A percentile compares a stretch with the other conserved stretches of the same genome.
These are phyloP conservation scores for Chrysomallon squamiferum DNA, from an alignment of 1,140 invertebrate genomes.

Conservation along the genomic window DNA sequence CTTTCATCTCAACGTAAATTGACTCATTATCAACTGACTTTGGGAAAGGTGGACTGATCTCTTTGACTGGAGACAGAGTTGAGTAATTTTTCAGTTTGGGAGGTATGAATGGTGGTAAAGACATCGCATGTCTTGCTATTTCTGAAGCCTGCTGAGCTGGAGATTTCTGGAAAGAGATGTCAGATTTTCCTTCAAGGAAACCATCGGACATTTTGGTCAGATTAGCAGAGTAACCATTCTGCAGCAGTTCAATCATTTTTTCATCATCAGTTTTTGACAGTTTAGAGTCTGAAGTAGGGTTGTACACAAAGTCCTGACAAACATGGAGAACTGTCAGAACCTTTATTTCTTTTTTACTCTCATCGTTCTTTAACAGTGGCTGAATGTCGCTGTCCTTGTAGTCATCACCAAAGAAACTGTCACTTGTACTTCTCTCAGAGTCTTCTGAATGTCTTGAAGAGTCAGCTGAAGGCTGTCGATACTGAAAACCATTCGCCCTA, in stretches of 20 bases:
- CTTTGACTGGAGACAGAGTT: slow-evolving; percentile 49
- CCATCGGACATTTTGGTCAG: slow-evolving; percentile 21
- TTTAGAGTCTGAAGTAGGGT: neutral
- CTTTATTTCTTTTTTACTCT: slow-evolving; percentile 23
- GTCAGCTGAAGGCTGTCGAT: too few relatives aligned
- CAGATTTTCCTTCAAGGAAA: slow-evolving; percentile 20
- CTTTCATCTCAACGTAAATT: slow-evolving; percentile 33
- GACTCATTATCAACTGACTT: slow-evolving; percentile 15
- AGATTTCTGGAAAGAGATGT: slow-evolving; percentile 25
- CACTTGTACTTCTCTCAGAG: too few relatives aligned
- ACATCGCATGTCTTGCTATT: slow-evolving; percentile 41
- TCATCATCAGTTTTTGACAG: slow-evolving; percentile 57
- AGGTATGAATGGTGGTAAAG: slow-evolving; percentile 51
- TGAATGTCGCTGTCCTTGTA: neutral
- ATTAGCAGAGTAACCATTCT: slow-evolving; percentile 20
- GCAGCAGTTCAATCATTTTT: slow-evolving; percentile 50
- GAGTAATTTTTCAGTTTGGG: slow-evolving; percentile 48
- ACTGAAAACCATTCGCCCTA: too few relatives aligned
- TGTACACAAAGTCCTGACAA: slow-evolving; percentile 22
- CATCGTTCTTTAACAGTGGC: slow-evolving; percentile 14
- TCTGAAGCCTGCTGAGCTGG: slow-evolving; percentile 46
- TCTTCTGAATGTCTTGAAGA: too few relatives aligned
- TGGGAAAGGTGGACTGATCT: slow-evolving; percentile 18
- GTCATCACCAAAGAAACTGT: too few relatives aligned
- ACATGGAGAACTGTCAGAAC: slow-evolving; percentile 47